Base-by-base conservation (phyloP, 1,140 invertebrate species). In the Eriocheir sinensis region DNA sequence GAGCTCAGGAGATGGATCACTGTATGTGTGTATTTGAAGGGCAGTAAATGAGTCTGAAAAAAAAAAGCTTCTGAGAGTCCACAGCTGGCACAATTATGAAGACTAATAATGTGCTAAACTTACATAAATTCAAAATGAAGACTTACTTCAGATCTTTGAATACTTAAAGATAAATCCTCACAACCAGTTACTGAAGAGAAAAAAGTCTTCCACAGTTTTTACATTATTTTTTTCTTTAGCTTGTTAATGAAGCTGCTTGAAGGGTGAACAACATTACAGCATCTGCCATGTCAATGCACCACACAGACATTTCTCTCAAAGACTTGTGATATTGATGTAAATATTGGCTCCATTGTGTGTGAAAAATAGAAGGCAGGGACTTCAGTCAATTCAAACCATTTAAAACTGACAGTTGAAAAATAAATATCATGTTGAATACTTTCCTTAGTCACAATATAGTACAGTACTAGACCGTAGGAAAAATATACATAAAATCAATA, bases 1-100 rank as follows among this genome's bases (percentile, higher is more conserved):
- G n/a, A n/a, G n/a, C n/a, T 72, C 12, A 15, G 60, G 15, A n/a
- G 15, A n/a, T 72, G 60, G 15, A 36, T 89, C 32, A 38, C 32
- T 89, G 86, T 89, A n/a, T 89, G 86, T 89, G 86, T 89, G 89
- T 60, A 40, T 48, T n/a, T 90, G 88, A 44, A 40, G 12, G 89
- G n/a, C 21, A 41, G 38, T 48, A 53, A n/a, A 40, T 90, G 44
- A 6, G 0, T 44, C 38, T 41, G 40, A 27, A 40, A n/a, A 44
- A 27, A 32, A 32, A 21, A 27, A n/a, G 89, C 32, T 21, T 48
- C 40, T 90, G 27, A 41, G 34, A 17, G 34, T 44, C 21, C 44
- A 8, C 38, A 90, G 6, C 38, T 21, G n/a, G 21, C n/a, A 4
- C 34, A n/a, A 30, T 38, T n/a, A 44, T 27, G 8, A 89, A 30